These are phyloP conservation scores for Salvator merianae DNA, from an alignment of 2,113 vertebrate genomes.

Conservation along the genomic window DNA sequence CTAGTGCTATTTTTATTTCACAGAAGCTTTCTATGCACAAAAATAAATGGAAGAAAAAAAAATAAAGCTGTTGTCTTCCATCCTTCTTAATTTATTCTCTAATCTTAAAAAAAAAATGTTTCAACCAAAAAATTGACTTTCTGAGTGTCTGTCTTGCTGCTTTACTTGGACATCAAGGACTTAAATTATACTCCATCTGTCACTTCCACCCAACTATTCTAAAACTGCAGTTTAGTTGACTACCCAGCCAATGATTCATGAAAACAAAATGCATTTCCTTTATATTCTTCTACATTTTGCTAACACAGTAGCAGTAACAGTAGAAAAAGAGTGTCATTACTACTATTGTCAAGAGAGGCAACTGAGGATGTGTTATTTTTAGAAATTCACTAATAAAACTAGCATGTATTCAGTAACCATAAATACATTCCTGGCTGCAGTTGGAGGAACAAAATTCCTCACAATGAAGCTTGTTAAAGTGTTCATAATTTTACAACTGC, in stretches of 20 bases:
- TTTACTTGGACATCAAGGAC: slow-evolving; percentile 10
- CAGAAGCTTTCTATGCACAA: neutral
- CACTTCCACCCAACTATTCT: slow-evolving; percentile 5
- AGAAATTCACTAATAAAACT: neutral
- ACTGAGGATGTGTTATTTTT: slow-evolving; percentile 17
- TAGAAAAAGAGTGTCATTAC: slow-evolving; percentile 13
- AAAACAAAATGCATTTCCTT: slow-evolving; percentile 8
- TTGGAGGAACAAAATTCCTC: no score
- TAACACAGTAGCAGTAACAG: neutral
- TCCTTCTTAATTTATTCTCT: neutral
- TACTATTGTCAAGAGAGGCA: slow-evolving; percentile 23
- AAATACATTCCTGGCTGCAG: neutral
- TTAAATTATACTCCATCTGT: neutral
- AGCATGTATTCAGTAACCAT: neutral
- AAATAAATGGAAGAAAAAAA: no score
- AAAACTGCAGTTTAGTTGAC: neutral
- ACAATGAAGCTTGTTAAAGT: neutral
- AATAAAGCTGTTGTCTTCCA: neutral
- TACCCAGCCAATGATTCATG: neutral
- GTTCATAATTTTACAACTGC: neutral
- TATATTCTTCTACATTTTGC: neutral
- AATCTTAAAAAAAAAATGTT: no score
- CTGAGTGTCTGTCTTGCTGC: slow-evolving; percentile 16
- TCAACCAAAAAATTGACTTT: neutral
- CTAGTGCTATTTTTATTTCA: neutral